These are phyloP conservation scores for Sarcophaga variegata DNA, from an alignment of 2,888 invertebrate genomes.

Conservation along the genomic window DNA sequence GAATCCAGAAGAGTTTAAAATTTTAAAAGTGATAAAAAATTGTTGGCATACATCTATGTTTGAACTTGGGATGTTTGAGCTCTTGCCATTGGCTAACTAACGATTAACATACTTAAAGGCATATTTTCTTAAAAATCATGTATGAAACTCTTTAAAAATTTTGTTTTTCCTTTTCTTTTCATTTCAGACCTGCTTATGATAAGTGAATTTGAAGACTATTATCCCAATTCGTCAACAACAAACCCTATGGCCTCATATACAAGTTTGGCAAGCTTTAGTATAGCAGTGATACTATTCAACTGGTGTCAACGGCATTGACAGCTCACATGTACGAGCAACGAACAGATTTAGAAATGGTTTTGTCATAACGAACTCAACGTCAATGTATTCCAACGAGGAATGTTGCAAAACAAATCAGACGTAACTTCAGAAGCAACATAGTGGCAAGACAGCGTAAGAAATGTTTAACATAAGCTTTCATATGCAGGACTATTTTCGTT, in stretches of 20 bases:
- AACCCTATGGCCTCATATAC: conserved; percentile 4
- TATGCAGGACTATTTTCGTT: too few relatives aligned
- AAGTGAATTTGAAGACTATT: conserved; percentile 66
- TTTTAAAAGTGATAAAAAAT: too few relatives aligned
- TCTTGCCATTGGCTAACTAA: too few relatives aligned
- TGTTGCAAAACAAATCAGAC: too few relatives aligned
- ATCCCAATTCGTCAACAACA: conserved; percentile 58
- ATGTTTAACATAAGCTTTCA: too few relatives aligned
- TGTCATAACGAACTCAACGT: conserved; percentile 13
- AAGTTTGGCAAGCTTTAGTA: conserved; percentile 44
- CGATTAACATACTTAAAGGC: too few relatives aligned
- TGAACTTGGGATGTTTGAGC: too few relatives aligned
- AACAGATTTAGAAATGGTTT: conserved; percentile 35
- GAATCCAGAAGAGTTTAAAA: too few relatives aligned
- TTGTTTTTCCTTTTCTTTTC: neutral
- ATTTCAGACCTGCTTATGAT: conserved; percentile 61
- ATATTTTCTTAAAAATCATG: neutral
- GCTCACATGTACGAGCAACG: neutral
- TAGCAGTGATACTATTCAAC: conserved; percentile 37
- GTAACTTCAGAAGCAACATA: too few relatives aligned
- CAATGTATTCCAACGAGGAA: too few relatives aligned
- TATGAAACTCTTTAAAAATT: neutral
- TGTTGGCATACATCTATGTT: too few relatives aligned
- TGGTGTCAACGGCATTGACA: conserved; percentile 62
- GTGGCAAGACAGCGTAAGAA: neutral